These are phyloP conservation scores for Macrosoma leucophasiata DNA, from an alignment of 2,888 invertebrate species.

Conservation along the genomic window DNA sequence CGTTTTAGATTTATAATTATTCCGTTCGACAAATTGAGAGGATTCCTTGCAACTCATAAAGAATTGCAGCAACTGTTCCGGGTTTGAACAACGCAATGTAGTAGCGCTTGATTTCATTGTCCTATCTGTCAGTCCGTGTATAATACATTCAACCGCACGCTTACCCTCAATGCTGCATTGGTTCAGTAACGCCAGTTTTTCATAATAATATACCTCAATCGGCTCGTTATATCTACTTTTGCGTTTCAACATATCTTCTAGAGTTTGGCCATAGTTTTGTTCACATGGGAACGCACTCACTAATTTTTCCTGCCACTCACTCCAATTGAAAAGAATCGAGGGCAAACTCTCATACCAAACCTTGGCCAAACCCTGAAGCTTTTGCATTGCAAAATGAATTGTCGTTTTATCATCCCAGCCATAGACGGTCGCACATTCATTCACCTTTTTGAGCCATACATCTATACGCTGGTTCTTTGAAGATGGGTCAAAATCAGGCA, in stretches of 20 bases:
- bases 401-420: conserved; percentile 19
- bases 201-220: conserved; percentile 24
- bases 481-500: conserved; percentile 9
- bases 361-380: conserved; percentile 23
- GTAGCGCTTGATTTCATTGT: conserved; percentile 22
- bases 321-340: conserved; percentile 19
- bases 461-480: conserved; percentile 12
- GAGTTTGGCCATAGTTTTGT: conserved; percentile 16
- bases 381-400: conserved; percentile 22
- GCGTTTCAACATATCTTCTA: conserved; percentile 18
- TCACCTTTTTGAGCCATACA: conserved; percentile 15
- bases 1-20: no score
- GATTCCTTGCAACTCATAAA: no score
- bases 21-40: no score
- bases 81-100: no score
- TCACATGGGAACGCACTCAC: conserved; percentile 14
- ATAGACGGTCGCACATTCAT: conserved; percentile 14
- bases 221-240: conserved; percentile 18
- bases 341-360: conserved; percentile 21
- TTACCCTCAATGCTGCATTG: conserved; percentile 19
- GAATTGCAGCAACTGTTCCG: no score
- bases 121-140: conserved; percentile 24
- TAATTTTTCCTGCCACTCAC: conserved; percentile 19
- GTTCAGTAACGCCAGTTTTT: conserved; percentile 20
- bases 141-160: conserved; percentile 26